A percentile compares a stretch with the other conserved stretches of the same genome.
phyloP scores from a whole-genome alignment of 2,113 vertebrate species.

The Ceuthmochares aereus region DNA sequence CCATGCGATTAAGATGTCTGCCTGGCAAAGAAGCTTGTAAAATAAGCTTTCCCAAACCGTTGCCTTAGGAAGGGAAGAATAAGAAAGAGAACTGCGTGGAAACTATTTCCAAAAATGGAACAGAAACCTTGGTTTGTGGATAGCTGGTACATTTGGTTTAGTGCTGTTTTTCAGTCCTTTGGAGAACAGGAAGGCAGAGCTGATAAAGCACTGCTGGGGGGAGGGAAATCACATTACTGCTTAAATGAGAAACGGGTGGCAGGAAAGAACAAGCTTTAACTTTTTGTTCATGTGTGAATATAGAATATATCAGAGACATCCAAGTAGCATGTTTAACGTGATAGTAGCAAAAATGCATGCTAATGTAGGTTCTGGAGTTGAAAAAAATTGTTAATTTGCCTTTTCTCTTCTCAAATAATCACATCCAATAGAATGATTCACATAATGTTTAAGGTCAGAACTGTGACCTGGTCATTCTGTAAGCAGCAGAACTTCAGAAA shows the following conservation, averaged over 20 bases:
- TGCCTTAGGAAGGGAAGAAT: not conserved
- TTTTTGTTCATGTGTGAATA: not conserved
- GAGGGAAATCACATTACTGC: accelerated
- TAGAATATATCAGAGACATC: not conserved
- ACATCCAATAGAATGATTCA: not conserved
- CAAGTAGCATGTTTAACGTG: not conserved
- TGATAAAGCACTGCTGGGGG: not conserved
- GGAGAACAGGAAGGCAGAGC: not conserved
- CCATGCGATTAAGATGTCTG: not conserved
- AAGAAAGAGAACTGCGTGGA: not conserved
- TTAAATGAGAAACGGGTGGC: not conserved
- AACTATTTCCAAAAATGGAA: not conserved
- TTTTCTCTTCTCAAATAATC: not conserved
- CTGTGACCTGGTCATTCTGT: not conserved
- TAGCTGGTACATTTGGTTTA: not conserved
- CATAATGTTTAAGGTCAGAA: not conserved
- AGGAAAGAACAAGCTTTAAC: not conserved
- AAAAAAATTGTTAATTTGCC: not conserved
- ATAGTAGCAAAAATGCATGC: not conserved
- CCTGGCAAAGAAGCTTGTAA: not conserved
- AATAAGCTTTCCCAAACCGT: not conserved
- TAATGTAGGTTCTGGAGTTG: not conserved
- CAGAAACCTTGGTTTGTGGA: not conserved
- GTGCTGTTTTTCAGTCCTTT: not conserved
- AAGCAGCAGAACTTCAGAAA: not conserved